Evolutionary conservation across 2,113 vertebrate species (phyloP).

Genomic region (Nyctereutes procyonoides): DNA sequence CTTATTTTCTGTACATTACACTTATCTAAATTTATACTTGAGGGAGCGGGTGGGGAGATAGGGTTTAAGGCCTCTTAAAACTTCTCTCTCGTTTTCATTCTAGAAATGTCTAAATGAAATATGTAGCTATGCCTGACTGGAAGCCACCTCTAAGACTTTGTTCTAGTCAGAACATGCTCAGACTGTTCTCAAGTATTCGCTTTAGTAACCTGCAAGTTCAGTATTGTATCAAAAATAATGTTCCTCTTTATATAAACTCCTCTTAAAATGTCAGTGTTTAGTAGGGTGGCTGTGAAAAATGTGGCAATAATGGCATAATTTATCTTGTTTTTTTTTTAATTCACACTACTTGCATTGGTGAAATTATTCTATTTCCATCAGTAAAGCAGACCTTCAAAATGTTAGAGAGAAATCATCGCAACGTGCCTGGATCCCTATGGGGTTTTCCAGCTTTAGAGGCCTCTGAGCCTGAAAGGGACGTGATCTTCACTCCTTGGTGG

Average conservation of each 20-base stretch:
- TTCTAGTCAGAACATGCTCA: slow-evolving; percentile 56
- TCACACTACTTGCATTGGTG: slow-evolving; percentile 14
- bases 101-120: slow-evolving; percentile 72
- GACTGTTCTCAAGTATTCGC: neutral
- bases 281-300: neutral
- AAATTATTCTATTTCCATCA: slow-evolving; percentile 50
- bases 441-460: slow-evolving; percentile 47
- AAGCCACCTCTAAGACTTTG: slow-evolving; percentile 61
- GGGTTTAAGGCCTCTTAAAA: slow-evolving; percentile 67
- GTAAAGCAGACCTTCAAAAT: slow-evolving; percentile 50
- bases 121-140: slow-evolving; percentile 54
- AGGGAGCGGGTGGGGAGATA: neutral
- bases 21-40: slow-evolving; percentile 71
- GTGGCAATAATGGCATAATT: slow-evolving; percentile 30
- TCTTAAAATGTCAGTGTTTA: slow-evolving; percentile 62
- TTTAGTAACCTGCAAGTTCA: slow-evolving; percentile 41
- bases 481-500: slow-evolving; percentile 55
- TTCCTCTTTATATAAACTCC: slow-evolving; percentile 36
- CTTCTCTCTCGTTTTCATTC: slow-evolving; percentile 64
- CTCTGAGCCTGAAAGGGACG: slow-evolving; percentile 29
- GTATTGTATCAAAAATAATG: slow-evolving; percentile 50
- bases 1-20: slow-evolving; percentile 71
- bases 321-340: slow-evolving; percentile 40
- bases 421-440: neutral
- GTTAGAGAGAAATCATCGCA: neutral